Evolutionary conservation across 1,140 invertebrate genomes (phyloP).

Genomic region (Halictus rubicundus): DNA sequence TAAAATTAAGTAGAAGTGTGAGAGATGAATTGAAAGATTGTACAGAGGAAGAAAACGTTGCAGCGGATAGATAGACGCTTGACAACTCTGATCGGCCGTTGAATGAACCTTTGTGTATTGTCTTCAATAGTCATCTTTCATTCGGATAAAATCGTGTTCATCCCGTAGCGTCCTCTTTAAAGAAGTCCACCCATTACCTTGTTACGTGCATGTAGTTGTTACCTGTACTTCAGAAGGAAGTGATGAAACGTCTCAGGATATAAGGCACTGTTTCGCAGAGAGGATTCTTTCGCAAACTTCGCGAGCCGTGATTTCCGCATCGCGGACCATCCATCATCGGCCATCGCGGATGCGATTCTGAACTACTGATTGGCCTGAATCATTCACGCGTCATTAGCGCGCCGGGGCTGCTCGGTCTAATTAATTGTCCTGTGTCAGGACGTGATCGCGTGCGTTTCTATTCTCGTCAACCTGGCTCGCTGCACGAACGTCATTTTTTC

Average conservation of each 20-base stretch:
- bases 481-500: slow-evolving; percentile 7
- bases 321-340: slow-evolving; percentile 60
- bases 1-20: no score
- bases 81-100: no score
- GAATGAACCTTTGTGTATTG: background rate
- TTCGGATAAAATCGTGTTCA: background rate
- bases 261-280: slow-evolving; percentile 59
- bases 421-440: slow-evolving; percentile 65
- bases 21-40: no score
- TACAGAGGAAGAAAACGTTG: no score
- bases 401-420: slow-evolving; percentile 64
- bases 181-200: slow-evolving; percentile 49
- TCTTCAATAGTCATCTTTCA: background rate
- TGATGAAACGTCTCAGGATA: slow-evolving; percentile 55
- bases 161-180: slow-evolving; percentile 21
- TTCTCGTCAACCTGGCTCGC: slow-evolving; percentile 19
- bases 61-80: no score
- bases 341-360: slow-evolving; percentile 61
- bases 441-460: slow-evolving; percentile 59
- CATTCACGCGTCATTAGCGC: slow-evolving; percentile 67
- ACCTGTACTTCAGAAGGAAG: slow-evolving; percentile 45
- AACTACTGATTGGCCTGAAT: slow-evolving; percentile 64
- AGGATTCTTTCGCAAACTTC: slow-evolving; percentile 60
- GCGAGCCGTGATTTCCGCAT: slow-evolving; percentile 61
- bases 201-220: slow-evolving; percentile 33